Base-by-base conservation (phyloP, 2,888 invertebrate species). In the Dione juno region DNA sequence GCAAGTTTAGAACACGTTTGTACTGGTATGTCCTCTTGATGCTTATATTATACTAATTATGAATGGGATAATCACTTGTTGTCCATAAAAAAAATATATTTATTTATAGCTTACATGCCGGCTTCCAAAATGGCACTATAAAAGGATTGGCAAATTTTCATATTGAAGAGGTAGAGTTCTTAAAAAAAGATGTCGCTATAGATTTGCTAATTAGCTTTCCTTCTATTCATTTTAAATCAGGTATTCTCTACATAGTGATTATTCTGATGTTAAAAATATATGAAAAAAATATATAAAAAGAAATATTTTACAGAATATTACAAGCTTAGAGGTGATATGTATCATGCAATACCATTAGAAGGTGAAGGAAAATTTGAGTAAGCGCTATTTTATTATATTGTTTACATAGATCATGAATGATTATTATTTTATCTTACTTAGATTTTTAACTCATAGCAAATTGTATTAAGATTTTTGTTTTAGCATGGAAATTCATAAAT, bases 311-410 rank as follows among this genome's bases (percentile, higher is more conserved):
- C 81, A 89, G 89, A 84, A 19, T 68, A 79, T 67, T 90, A 89
- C 50, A 77, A 84, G 61, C 77, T 89, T 77, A 69, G 78, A 10
- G 89, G 89, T 19, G 76, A 75, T 68, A 73, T 88, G 50, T 79
- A 73, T 52, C 77, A 80, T n/a, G 77, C 76, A 6, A 48, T 89
- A 11, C 86, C 86, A 0, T 58, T 88, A 28, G 67, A 75, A 41
- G 89, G 89, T 37, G 67, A 77, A 45, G 89, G 89, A 28, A 72
- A 61, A 58, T 71, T 85, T 16, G 73, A 82, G 89, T 90, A 75
- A 85, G 88, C 50, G 14, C 13, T 19, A 50, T 53, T 63, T 68
- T 57, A 21, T 19, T 14, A 53, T 16, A 50, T 54, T 53, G 14
- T 67, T 28, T 28, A 3, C 28, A 28, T 28, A 28, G 28, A 28